phyloP scores from a whole-genome alignment of 2,888 invertebrate species.

The Dermolepida albohirtum region DNA sequence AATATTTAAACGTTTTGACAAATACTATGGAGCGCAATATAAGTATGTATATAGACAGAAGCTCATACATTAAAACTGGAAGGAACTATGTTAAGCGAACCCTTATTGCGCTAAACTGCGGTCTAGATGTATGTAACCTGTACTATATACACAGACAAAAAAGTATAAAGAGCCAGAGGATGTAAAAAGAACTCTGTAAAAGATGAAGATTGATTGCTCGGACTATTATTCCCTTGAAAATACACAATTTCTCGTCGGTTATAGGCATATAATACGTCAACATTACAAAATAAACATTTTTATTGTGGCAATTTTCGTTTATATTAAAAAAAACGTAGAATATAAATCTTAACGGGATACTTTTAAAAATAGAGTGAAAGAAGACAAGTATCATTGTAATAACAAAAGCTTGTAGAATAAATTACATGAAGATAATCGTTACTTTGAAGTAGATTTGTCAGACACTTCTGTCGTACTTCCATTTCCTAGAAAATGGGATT shows the following conservation, averaged over 20 bases:
- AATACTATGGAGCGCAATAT: not conserved
- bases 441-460: too few relatives aligned
- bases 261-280: too few relatives aligned
- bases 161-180: constrained; percentile 1
- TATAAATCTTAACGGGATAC: not conserved
- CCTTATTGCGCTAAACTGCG: not conserved
- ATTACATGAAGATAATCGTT: not conserved
- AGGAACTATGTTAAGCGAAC: not conserved
- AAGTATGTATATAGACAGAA: not conserved
- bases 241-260: constrained; percentile 1
- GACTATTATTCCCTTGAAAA: constrained; percentile 20
- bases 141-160: not conserved
- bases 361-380: not conserved
- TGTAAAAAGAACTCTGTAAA: constrained; percentile 6
- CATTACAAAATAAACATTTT: too few relatives aligned
- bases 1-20: constrained; percentile 3
- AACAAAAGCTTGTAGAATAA: too few relatives aligned
- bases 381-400: not conserved
- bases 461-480: too few relatives aligned
- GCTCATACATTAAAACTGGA: not conserved
- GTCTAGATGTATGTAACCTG: not conserved
- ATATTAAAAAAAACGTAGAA: constrained; percentile 1
- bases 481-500: too few relatives aligned
- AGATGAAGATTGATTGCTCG: constrained; percentile 30
- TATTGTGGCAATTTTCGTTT: too few relatives aligned